Base-by-base conservation (phyloP, 1,140 invertebrate genomes). In the Cydia pomonella region DNA sequence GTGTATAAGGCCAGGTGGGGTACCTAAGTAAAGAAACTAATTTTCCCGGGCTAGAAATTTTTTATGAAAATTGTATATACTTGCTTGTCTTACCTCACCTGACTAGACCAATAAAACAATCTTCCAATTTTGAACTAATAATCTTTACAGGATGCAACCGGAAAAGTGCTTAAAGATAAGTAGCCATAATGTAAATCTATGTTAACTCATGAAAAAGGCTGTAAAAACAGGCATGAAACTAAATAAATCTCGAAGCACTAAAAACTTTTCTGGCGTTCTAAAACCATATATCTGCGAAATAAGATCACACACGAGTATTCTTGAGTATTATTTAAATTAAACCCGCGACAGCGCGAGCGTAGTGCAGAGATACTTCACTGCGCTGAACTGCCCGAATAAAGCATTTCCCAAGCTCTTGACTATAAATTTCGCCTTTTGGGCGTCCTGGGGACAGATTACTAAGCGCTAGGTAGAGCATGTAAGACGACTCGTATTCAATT, bases 351-450 rank as follows among this genome's bases (percentile, higher is more conserved):
- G n/a, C 64, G 64, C 16, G 29, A 29, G 23, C 63, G 63, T 2
- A 66, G 47, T n/a, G n/a, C 47, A n/a, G 53, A 59, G 53, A 23
- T 59, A 59, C 53, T 59, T 59, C 53, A 23, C 53, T 59, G 29
- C 64, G 6, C 27, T n/a, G 29, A 18, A 33, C 27, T 18, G 64
- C 64, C 27, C 10, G 63, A 16, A 33, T 69, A 69, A 33, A 69
- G 64, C 64, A 41, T 59, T 69, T 69, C n/a, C 33, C 64, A 38
- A 41, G 64, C 64, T 33, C 64, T 69, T 38, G 27, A 29, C 64
- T 69, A 69, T 69, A 69, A 69, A 69, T 69, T 38, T 29, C 33
- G 27, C 27, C 64, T 69, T 69, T 69, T 33, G 64, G 29, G 64
- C n/a, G 64, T 41, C 18, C 64, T 10, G 21, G 53, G 7, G 3